These are phyloP conservation scores for Lucilia sericata DNA, from an alignment of 1,140 invertebrate genomes.

Conservation along the genomic window DNA sequence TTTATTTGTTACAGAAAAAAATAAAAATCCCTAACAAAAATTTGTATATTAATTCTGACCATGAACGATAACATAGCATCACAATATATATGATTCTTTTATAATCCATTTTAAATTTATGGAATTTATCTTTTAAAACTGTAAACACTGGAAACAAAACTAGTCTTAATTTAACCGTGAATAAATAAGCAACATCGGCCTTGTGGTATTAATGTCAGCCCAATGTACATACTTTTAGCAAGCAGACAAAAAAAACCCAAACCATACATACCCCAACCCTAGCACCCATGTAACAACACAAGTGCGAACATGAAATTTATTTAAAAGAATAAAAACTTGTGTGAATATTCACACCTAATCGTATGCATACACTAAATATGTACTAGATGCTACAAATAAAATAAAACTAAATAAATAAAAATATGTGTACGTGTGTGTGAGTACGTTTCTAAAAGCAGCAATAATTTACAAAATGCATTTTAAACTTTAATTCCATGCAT, in stretches of 20 bases:
- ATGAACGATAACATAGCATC: too few species aligned
- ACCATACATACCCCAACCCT: too few species aligned
- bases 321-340: slow-evolving; percentile 12
- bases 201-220: background rate
- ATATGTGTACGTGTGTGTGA: background rate
- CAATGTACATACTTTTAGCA: background rate
- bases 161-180: background rate
- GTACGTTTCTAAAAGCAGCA: background rate
- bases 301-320: background rate
- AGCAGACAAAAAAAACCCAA: too few species aligned
- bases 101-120: slow-evolving; percentile 25
- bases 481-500: background rate
- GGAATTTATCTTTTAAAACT: slow-evolving; percentile 5
- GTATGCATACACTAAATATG: background rate
- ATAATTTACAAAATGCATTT: slow-evolving; percentile 9
- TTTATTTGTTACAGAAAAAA: too few species aligned
- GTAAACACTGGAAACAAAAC: background rate
- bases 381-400: background rate
- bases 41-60: too few species aligned
- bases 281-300: background rate
- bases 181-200: background rate
- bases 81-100: background rate
- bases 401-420: background rate
- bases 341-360: slow-evolving; percentile 14
- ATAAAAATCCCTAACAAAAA: too few species aligned